Base-by-base conservation (phyloP, 2,797 vertebrate species). In the Triplophysa bombifrons region DNA sequence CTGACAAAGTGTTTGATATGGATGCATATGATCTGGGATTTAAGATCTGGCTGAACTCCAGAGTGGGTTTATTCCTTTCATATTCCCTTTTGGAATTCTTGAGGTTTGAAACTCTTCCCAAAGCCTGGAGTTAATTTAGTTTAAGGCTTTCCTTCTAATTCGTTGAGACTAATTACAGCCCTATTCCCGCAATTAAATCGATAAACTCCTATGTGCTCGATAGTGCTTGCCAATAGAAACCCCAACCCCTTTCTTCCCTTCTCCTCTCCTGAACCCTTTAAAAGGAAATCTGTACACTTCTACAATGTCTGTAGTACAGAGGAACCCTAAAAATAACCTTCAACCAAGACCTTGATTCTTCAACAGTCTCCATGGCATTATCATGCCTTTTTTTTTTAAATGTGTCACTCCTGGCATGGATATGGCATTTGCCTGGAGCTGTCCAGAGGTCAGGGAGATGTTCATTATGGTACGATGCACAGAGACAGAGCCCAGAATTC, bases 121-220 rank as follows among this genome's bases (percentile, higher is more conserved):
- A 90, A 80, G 90, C 91, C 91, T 93, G 91, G 86, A 91, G 90
- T 89, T 91, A 87, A 90, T 94, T 93, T 91, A 85, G 83, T 89
- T 91, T 71, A 83, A 88, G 85, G 86, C 88, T 89, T 78, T 87
- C 87, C 90, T 87, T 91, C 80, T 92, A 92, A 92, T 92, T 91
- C 90, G 87, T 87, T 71, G 72, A 34, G 82, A 92, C 90, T 93
- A 92, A 92, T 93, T 90, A 91, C 86, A 89, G 86, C 84, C 72
- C 80, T 86, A 89, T 92, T 91, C 87, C 88, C 60, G 83, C 89
- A 91, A 90, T 92, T 92, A 92, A 91, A 89, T 87, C 88, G 87
- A 92, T 91, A 90, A 91, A 91, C 89, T 92, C 80, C 85, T 88
- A 84, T 86, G 89, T 84, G 85, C 81, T 92, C 4, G 85, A 83